Percentiles rank a stretch among this genome's conserved stretches.
Evolutionary conservation across 1,140 invertebrate genomes (phyloP).

Genomic region (Brachionus asplanchnoidis): DNA sequence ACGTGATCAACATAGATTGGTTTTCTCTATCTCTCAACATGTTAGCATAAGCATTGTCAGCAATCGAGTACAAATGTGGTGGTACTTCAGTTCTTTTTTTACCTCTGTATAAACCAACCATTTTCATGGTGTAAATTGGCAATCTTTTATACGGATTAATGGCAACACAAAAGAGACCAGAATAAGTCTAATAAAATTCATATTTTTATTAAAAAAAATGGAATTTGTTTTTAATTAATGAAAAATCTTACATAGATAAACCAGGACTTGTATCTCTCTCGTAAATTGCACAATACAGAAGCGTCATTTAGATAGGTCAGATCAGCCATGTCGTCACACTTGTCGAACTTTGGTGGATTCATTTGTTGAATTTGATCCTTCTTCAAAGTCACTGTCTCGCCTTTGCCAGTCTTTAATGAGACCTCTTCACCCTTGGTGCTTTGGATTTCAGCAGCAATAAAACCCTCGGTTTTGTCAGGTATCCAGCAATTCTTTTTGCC

Average conservation of each 20-base stretch:
- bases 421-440: conserved; percentile 96
- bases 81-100: conserved; percentile 98
- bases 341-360: conserved; percentile 99
- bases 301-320: conserved; percentile 99
- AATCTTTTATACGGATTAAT: conserved; percentile 99
- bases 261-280: conserved; percentile 90
- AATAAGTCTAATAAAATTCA: conserved; percentile 77
- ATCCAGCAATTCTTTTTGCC: conserved; percentile 99
- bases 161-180: conserved; percentile 98
- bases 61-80: conserved; percentile 99
- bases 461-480: conserved; percentile 92
- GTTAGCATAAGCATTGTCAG: conserved; percentile 98
- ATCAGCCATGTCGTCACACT: conserved; percentile 99
- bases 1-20: conserved; percentile 61
- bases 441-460: conserved; percentile 91
- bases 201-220: too few species aligned
- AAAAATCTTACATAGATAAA: conserved; percentile 87
- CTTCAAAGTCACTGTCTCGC: conserved; percentile 70
- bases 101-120: conserved; percentile 93
- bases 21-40: conserved; percentile 68
- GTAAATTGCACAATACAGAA: conserved; percentile 96
- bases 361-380: conserved; percentile 94
- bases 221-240: not conserved
- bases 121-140: conserved; percentile 94
- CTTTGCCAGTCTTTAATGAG: conserved; percentile 67